phyloP scores from a whole-genome alignment of 2,888 invertebrate species.

The Machimus rusticus region DNA sequence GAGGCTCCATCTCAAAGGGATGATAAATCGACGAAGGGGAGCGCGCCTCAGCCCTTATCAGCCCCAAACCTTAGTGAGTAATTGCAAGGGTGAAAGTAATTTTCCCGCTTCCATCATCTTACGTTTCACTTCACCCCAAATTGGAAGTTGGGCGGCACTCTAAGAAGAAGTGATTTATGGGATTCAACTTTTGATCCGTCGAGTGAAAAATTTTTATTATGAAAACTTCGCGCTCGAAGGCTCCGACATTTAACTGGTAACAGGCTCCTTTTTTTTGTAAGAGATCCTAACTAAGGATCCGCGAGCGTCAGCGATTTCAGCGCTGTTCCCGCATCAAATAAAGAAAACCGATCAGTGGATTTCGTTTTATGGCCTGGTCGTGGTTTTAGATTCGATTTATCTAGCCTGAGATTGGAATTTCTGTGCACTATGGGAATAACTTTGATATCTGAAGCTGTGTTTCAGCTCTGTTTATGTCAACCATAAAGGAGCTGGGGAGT shows the following conservation, averaged over 20 bases:
- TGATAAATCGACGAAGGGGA: constrained; percentile 16
- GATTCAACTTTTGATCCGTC: constrained; percentile 28
- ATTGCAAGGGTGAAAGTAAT: constrained; percentile 28
- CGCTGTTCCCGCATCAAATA: not conserved
- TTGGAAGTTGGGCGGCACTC: not conserved
- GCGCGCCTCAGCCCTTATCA: constrained; percentile 4
- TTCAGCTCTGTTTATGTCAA: not conserved
- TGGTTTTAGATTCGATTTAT: constrained; percentile 21
- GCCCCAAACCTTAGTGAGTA: constrained; percentile 8
- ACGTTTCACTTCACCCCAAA: not conserved
- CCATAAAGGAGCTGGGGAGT: not conserved
- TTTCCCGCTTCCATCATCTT: not conserved
- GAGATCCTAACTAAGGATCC: not conserved
- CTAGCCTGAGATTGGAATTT: not conserved
- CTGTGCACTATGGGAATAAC: not conserved
- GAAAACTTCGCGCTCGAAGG: not conserved
- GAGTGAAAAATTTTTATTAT: constrained; percentile 31
- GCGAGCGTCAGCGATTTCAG: not conserved
- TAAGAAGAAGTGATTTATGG: constrained; percentile 13
- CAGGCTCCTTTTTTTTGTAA: not conserved
- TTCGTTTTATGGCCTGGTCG: not conserved
- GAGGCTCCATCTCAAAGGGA: not conserved
- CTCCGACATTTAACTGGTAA: not conserved
- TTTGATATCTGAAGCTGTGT: not conserved
- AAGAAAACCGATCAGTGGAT: not conserved